Evolutionary conservation across 2,888 invertebrate genomes (phyloP).

Genomic region (Zygaena filipendulae): DNA sequence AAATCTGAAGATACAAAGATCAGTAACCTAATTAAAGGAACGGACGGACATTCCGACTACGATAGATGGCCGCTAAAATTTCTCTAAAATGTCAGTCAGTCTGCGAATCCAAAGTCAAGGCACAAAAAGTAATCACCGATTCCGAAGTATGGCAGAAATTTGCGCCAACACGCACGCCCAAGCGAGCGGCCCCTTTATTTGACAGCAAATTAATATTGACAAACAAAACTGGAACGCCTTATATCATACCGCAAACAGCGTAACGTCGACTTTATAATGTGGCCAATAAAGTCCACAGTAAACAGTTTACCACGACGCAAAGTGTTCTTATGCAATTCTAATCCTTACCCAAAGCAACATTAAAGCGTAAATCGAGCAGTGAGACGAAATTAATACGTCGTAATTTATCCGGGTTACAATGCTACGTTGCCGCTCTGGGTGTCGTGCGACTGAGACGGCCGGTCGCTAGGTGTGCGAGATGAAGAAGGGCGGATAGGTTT

Average conservation of each 20-base stretch:
- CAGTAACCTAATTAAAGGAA: no score
- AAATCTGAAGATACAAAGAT: no score
- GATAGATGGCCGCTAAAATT: constrained; percentile 27
- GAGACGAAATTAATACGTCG: constrained; percentile 63
- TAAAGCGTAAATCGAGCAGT: constrained; percentile 63
- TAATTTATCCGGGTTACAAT: constrained; percentile 63
- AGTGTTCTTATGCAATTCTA: constrained; percentile 53
- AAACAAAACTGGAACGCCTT: constrained; percentile 44
- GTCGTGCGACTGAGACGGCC: constrained; percentile 39
- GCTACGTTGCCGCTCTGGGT: constrained; percentile 61
- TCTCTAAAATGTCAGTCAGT: constrained; percentile 52
- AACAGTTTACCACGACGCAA: constrained; percentile 37
- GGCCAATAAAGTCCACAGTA: constrained; percentile 46
- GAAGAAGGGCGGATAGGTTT: constrained; percentile 43
- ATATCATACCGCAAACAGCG: constrained; percentile 34
- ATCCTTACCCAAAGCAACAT: constrained; percentile 53
- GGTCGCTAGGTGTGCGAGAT: constrained; percentile 16
- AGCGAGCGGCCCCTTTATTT: constrained; percentile 68
- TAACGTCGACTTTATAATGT: constrained; percentile 50
- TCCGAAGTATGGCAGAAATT: constrained; percentile 67
- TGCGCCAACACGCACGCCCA: constrained; percentile 67
- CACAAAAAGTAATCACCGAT: constrained; percentile 64
- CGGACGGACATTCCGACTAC: constrained; percentile 34
- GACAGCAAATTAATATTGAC: constrained; percentile 68
- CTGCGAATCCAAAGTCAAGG: constrained; percentile 56